Evolutionary conservation across 2,113 vertebrate species (phyloP).

Genomic region (Grammomys surdaster): DNA sequence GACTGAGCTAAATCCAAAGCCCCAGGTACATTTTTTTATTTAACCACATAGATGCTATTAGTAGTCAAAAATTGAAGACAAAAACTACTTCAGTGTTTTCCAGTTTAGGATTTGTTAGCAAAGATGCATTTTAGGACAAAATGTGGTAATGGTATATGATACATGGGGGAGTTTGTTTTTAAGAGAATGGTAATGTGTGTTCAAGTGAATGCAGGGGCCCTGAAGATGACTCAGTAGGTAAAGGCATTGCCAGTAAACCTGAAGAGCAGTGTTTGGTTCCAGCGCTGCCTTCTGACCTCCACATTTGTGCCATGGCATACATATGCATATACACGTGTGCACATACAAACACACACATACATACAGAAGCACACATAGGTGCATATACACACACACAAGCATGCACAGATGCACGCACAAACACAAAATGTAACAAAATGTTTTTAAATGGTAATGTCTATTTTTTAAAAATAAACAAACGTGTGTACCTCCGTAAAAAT

Average conservation of each 20-base stretch:
- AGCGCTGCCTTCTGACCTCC: neutral
- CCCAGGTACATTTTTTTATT: neutral
- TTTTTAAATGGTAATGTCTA: neutral
- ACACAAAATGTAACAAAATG: neutral
- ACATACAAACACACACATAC: neutral
- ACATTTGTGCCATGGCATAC: neutral
- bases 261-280: neutral
- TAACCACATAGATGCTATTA: conserved; percentile 5
- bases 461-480: neutral
- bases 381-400: no score
- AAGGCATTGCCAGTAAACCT: neutral
- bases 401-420: neutral
- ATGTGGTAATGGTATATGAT: neutral
- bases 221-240: no score
- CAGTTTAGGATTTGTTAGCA: neutral
- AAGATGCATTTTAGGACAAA: neutral
- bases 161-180: neutral
- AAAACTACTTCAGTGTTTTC: neutral
- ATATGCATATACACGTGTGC: no score
- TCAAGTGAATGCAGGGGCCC: neutral
- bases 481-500: neutral
- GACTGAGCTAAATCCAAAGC: neutral
- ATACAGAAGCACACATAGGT: no score
- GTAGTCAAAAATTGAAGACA: neutral
- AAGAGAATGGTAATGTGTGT: neutral